Evolutionary conservation across 2,797 vertebrate genomes (phyloP).

Genomic region (Peromyscus aztecus): DNA sequence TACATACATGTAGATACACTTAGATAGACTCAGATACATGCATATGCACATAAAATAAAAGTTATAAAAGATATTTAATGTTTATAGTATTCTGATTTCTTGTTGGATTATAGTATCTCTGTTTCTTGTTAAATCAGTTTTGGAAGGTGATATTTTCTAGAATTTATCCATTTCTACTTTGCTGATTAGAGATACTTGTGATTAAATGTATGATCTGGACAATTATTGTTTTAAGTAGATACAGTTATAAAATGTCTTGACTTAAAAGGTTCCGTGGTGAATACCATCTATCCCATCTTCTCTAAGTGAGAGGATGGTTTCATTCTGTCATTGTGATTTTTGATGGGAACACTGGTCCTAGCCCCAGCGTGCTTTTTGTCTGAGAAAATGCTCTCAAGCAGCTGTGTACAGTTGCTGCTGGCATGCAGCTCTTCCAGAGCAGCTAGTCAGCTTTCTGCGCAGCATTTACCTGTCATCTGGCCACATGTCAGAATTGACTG

Average conservation of each 20-base stretch:
- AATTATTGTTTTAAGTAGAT: slow-evolving; percentile 35
- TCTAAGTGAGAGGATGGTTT: slow-evolving; percentile 72
- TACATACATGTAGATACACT: background rate
- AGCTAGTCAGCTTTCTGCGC: slow-evolving; percentile 75
- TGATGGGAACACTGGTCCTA: slow-evolving; percentile 60
- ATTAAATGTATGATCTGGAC: slow-evolving; percentile 18
- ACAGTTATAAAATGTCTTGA: slow-evolving; percentile 11
- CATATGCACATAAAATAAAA: background rate
- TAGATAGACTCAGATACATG: background rate
- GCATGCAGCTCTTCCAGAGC: slow-evolving; percentile 23
- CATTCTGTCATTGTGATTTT: slow-evolving; percentile 66
- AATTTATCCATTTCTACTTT: background rate
- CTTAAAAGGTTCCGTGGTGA: slow-evolving; percentile 66
- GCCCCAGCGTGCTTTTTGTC: slow-evolving; percentile 62
- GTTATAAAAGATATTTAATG: background rate
- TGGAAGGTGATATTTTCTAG: background rate
- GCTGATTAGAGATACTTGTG: slow-evolving; percentile 46
- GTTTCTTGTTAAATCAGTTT: background rate
- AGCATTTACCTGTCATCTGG: slow-evolving; percentile 70
- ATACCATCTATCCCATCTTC: slow-evolving; percentile 62
- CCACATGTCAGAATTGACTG: slow-evolving; percentile 70
- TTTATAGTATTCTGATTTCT: background rate
- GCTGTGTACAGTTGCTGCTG: slow-evolving; percentile 63
- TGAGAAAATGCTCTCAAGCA: slow-evolving; percentile 64
- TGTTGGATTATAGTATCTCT: background rate